Evolutionary conservation across 2,888 invertebrate species (phyloP), one percentile per base, ranked within the genome.

Genomic region (Drosophila formosana): DNA sequence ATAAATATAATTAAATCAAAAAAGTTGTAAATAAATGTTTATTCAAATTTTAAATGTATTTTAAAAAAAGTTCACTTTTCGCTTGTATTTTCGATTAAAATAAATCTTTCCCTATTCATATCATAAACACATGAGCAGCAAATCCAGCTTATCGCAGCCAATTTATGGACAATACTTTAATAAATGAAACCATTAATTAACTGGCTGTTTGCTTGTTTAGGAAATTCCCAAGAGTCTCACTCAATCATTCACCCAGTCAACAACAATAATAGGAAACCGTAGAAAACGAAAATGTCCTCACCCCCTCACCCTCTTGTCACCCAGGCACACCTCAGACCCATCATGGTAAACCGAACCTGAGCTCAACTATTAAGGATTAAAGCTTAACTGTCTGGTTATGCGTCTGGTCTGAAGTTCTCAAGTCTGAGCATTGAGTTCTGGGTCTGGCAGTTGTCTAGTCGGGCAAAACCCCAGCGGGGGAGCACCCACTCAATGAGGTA

Each of bases 311-410:
- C 32, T 8, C 9, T 32, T 3, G 8, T 32, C 32, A 43, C 34
- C 50, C 13, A 32, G 7, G n/a, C 28, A 9, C 30, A 11, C 52
- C 53, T 39, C 26, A 1, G 8, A 13, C 1, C 7, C 55, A 6
- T 3, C n/a, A 26, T 32, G n/a, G 8, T 43, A 30, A 45, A 32
- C 37, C 13, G 58, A 51, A 37, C 32, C 32, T 41, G 34, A 56
- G 47, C 34, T 39, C 64, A 81, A 82, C 82, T 87, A 87, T 78
- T 72, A 65, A 69, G 87, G 87, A 87, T 83, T 83, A 83, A 68
- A 68, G 87, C 80, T 84, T 87, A 84, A 72, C 84, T 78, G 83
- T 84, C 83, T 84, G 83, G 84, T 72, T 75, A 82, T 68, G 68
- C 69, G 87, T 75, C 84, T 82, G 75, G 49, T 28, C 3, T 13